Base-by-base conservation (phyloP, 2,113 vertebrate genomes). In the Prinia subflava region DNA sequence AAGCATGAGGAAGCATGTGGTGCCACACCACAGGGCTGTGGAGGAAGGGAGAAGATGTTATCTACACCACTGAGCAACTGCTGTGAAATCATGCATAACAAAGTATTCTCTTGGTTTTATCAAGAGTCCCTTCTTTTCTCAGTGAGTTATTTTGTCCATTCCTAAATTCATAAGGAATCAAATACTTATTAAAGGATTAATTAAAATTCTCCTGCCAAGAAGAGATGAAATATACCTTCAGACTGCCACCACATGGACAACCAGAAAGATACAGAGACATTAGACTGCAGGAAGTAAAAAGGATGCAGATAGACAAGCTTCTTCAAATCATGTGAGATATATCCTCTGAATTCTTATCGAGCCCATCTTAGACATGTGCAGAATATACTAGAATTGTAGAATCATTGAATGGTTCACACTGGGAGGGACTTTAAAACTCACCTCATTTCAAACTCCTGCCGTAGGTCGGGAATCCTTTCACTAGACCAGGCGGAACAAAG, bases 181-280 rank as follows among this genome's bases (percentile, higher is more conserved):
- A 92, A 77, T n/a, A 7, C 24, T 50, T 55, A 80, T 80, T 83
- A 50, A 73, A 68, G 57, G 67, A 69, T 13, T 9, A 86, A 83
- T 70, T 88, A 55, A 73, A 79, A 50, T 73, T 35, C 87, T 89
- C 37, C 41, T 86, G 15, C 15, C 15, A 91, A 70, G 27, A 41
- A 30, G 55, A 88, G 42, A 67, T 19, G 22, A 94, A 94, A 81
- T 59, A 67, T 41, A 93, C 52, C 78, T 94, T 95, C 85, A 88
- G 59, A 81, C 42, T 92, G 79, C 68, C 85, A 91, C 64, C 76
- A 63, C 28, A 86, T 71, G 68, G 83, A 68, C 52, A 60, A 15
- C 55, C 35, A 90, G 64, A 90, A 95, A 77, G 57, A 81, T 11
- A 89, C 52, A 75, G 55, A 91, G 47, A 87, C 1, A 1, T 39